Conservation (phyloP, 1,140 invertebrate species). For the Lanistes nyassanus region DNA sequence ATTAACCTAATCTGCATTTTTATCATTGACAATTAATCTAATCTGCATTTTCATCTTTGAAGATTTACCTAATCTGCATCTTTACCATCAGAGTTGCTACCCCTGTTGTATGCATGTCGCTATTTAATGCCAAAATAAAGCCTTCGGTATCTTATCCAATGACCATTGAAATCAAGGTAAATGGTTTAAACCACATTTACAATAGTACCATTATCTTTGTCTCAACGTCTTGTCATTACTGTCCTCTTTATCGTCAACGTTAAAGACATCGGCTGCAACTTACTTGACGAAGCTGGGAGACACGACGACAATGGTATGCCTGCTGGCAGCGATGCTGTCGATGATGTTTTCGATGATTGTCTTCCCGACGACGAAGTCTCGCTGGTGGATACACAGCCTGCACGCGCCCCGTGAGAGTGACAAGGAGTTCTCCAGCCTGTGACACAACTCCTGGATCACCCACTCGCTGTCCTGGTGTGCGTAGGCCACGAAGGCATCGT, state of each 20-base stretch:
- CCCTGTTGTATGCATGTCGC: no score
- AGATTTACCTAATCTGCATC: no score
- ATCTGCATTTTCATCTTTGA: no score
- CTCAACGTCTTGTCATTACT: no score
- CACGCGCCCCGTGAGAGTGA: neutral
- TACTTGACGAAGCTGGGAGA: constrained; percentile 86
- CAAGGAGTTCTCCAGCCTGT: constrained; percentile 34
- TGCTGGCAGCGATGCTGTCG: constrained; percentile 88
- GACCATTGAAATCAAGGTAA: no score
- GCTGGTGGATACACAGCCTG: constrained; percentile 52
- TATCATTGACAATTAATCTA: no score
- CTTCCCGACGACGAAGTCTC: constrained; percentile 52
- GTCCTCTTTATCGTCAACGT: neutral
- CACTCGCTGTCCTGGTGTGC: constrained; percentile 44
- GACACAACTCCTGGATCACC: constrained; percentile 43
- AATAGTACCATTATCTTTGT: no score
- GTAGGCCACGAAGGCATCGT: constrained; percentile 55
- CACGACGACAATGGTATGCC: constrained; percentile 89
- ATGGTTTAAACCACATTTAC: no score
- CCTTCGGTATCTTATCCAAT: no score
- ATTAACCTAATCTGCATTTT: no score
- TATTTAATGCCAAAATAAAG: no score
- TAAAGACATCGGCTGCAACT: neutral
- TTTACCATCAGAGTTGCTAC: no score
- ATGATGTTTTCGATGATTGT: constrained; percentile 87